phyloP scores from a whole-genome alignment of 2,888 invertebrate genomes.

The Mechanitis messenoides region DNA sequence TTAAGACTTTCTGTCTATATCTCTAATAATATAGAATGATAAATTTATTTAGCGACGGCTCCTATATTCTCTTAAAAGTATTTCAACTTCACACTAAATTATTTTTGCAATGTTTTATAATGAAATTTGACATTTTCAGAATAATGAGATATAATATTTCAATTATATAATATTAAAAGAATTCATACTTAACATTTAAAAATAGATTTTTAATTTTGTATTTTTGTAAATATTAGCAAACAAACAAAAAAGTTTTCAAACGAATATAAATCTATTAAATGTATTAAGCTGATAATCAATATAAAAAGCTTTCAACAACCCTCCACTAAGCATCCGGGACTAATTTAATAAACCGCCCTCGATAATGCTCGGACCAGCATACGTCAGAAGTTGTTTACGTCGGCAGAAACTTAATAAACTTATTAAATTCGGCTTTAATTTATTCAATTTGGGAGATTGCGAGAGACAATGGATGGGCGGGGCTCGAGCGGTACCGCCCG shows the following conservation, averaged over 20 bases:
- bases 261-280: background rate
- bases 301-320: constrained; percentile 52
- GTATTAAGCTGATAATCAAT: constrained; percentile 39
- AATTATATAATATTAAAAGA: too few relatives aligned
- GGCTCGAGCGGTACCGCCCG: constrained; percentile 49
- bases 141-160: too few relatives aligned
- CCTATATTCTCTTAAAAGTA: too few relatives aligned
- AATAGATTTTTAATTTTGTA: too few relatives aligned
- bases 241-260: background rate
- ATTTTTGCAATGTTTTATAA: too few relatives aligned
- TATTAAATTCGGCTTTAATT: constrained; percentile 74
- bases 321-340: constrained; percentile 48
- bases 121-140: too few relatives aligned
- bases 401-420: constrained; percentile 66
- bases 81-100: too few relatives aligned
- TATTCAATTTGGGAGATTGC: constrained; percentile 65
- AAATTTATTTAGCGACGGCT: too few relatives aligned
- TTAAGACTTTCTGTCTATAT: too few relatives aligned
- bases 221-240: background rate
- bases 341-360: constrained; percentile 66
- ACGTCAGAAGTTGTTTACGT: constrained; percentile 67
- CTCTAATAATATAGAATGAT: too few relatives aligned
- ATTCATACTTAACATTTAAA: too few relatives aligned
- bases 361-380: constrained; percentile 57
- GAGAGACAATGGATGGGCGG: constrained; percentile 69